Base-by-base conservation (phyloP, 2,113 vertebrate genomes). In the Corydoras maculifer region DNA sequence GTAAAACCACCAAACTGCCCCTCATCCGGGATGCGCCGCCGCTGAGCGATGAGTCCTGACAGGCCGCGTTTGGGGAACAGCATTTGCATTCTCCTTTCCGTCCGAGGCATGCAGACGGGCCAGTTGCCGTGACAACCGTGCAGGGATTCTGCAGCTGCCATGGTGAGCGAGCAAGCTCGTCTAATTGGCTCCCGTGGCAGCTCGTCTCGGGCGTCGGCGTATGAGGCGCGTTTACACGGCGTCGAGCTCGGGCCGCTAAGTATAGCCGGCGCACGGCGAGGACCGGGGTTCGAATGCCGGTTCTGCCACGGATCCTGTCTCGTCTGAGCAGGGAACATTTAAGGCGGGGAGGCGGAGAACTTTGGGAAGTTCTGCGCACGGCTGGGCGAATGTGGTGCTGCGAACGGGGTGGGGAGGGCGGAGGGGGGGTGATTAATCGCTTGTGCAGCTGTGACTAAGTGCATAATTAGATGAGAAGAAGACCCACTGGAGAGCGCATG, bases 111-210 rank as follows among this genome's bases (percentile, higher is more conserved):
- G 76, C 85, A 79, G 81, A 86, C 86, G 89, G 83, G 77, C 0
- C 63, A 3, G 92, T 96, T 92, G 79, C 90, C 88, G 90, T 89
- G 90, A 86, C 90, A 85, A 95, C 90, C 7, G 70, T 3, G 31
- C 70, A 60, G 58, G 69, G 80, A 79, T 74, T 73, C 78, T 74
- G 57, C 66, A 58, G 82, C 77, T 75, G 78, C 78, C 70, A 58
- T 62, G 65, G 76, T 65, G 69, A 78, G 75, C 67, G 72, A 68
- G 54, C 31, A 9, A 25, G 62, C 57, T 79, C 72, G 75, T 80
- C 80, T 84, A 80, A 83, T 85, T 88, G 82, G 84, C 82, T 86
- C 73, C 72, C 32, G 43, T 81, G 79, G 74, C 77, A 84, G 59
- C 76, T 74, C 72, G 74, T 74, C 70, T 69, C 83, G 82, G 82